A percentile compares a stretch with the other conserved stretches of the same genome.
These are phyloP conservation scores for Lasioglossum morio DNA, from an alignment of 2,888 invertebrate genomes.

Conservation along the genomic window DNA sequence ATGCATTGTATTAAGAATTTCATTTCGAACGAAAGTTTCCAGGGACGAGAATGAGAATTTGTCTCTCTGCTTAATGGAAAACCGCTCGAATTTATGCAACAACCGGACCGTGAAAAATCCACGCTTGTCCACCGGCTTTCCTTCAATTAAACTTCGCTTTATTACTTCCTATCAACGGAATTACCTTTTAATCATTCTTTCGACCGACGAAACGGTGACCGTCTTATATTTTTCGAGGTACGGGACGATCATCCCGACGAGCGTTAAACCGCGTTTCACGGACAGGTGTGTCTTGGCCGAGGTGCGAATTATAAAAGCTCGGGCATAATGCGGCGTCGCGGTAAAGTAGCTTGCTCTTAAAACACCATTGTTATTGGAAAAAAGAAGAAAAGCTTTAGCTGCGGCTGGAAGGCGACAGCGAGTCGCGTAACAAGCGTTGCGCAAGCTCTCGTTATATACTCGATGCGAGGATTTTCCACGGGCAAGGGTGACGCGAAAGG, in stretches of 20 bases:
- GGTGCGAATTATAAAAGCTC: not conserved
- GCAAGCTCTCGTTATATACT: not conserved
- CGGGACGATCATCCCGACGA: not conserved
- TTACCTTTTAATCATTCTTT: not conserved
- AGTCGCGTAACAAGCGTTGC: conserved; percentile 5
- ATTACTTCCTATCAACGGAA: not conserved
- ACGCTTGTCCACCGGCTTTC: not conserved
- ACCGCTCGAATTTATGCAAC: not conserved
- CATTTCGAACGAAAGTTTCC: conserved; percentile 11
- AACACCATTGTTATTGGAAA: not conserved
- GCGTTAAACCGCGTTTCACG: not conserved
- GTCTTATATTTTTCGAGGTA: not conserved
- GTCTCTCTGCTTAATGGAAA: conserved; percentile 16
- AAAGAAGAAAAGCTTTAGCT: conserved; percentile 9
- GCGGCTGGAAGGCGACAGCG: not conserved
- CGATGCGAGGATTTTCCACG: not conserved
- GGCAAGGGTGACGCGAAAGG: not conserved
- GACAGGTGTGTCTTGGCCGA: not conserved
- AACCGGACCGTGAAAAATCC: not conserved
- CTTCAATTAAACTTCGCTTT: not conserved
- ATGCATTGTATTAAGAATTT: conserved; percentile 21
- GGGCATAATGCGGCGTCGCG: not conserved
- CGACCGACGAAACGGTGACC: not conserved
- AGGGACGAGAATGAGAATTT: conserved; percentile 1
- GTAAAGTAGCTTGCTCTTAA: not conserved